Percentiles rank a stretch among this genome's conserved stretches.
Evolutionary conservation across 2,888 invertebrate species (phyloP).

Genomic region (Nysson spinosus): DNA sequence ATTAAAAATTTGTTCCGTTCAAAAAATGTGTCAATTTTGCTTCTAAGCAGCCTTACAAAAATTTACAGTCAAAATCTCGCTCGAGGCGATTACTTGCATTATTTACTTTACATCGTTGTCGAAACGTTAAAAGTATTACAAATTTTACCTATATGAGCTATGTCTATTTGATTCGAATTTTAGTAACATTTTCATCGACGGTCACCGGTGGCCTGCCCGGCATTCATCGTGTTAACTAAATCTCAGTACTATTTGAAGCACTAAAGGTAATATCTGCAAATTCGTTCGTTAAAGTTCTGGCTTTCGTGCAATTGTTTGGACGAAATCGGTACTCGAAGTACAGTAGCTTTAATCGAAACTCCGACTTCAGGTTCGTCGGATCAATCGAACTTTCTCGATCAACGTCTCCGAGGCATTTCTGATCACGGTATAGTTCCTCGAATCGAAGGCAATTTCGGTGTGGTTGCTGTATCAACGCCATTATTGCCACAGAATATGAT

Average conservation of each 20-base stretch:
- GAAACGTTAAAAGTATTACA: no score
- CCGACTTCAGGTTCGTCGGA: constrained; percentile 14
- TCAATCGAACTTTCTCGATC: constrained; percentile 30
- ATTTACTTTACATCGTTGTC: no score
- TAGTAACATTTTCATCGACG: not conserved
- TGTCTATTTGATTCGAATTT: no score
- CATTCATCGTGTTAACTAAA: no score
- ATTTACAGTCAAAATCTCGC: no score
- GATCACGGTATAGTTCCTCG: constrained; percentile 39
- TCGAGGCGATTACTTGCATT: no score
- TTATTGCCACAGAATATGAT: constrained; percentile 68
- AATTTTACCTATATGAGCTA: no score
- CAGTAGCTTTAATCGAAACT: constrained; percentile 15
- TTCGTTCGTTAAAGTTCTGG: not conserved
- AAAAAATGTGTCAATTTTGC: no score
- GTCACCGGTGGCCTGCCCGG: no score
- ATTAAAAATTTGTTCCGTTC: no score
- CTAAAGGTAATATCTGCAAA: not conserved
- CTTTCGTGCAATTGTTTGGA: not conserved
- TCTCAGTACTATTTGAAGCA: not conserved
- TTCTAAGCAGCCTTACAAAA: no score
- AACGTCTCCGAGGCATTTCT: constrained; percentile 35
- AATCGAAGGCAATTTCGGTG: constrained; percentile 56
- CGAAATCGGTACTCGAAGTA: not conserved
- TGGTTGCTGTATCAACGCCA: constrained; percentile 55